These are phyloP conservation scores for Helicoverpa assulta DNA, from an alignment of 2,888 invertebrate species.

Conservation along the genomic window DNA sequence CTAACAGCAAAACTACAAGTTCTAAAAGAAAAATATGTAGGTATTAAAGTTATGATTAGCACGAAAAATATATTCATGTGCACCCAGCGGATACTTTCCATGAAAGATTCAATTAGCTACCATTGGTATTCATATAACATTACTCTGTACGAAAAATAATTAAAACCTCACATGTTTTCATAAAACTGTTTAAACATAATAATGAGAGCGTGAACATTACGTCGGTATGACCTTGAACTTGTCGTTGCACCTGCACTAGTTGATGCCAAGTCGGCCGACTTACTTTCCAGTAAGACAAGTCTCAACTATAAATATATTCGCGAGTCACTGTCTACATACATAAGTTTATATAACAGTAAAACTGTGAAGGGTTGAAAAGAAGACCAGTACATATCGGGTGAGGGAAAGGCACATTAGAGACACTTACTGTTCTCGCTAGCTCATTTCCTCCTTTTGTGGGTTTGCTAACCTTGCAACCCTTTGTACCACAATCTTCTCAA, in stretches of 20 bases:
- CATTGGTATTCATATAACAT: neutral
- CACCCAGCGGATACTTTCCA: too few relatives aligned
- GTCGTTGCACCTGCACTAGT: constrained; percentile 36
- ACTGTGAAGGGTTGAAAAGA: neutral
- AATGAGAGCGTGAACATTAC: constrained; percentile 20
- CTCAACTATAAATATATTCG: constrained; percentile 25
- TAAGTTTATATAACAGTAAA: constrained; percentile 13
- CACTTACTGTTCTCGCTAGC: too few relatives aligned
- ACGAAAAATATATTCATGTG: too few relatives aligned
- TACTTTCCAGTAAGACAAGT: constrained; percentile 37
- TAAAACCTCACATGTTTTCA: neutral
- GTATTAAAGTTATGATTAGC: too few relatives aligned
- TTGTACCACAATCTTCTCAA: too few relatives aligned
- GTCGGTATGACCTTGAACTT: constrained; percentile 52
- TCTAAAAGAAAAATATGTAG: too few relatives aligned
- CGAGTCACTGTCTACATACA: constrained; percentile 10
- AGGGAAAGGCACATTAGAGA: too few relatives aligned
- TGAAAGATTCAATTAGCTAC: too few relatives aligned
- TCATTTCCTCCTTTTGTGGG: too few relatives aligned
- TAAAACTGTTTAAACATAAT: neutral
- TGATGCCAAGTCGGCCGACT: constrained; percentile 44
- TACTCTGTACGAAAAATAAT: neutral
- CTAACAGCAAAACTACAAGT: too few relatives aligned
- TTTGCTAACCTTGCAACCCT: too few relatives aligned
- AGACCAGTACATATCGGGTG: neutral